Conservation (phyloP, 2,113 vertebrate genomes). For the Neolamprologus cancellatus region DNA sequence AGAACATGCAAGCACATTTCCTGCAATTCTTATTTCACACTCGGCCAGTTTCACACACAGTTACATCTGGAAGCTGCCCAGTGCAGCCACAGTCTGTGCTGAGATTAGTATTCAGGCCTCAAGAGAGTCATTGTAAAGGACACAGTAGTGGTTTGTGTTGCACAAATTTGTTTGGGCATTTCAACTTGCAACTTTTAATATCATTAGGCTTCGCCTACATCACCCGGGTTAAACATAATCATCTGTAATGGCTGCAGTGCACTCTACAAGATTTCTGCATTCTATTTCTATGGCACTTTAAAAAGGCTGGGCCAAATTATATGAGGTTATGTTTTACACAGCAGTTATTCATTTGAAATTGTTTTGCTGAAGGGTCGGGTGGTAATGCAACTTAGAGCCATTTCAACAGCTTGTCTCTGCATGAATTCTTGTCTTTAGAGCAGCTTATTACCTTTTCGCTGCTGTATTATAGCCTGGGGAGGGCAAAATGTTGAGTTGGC, state of each 20-base stretch:
- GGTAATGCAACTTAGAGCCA: slow-evolving; percentile 34
- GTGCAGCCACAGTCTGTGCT: background rate
- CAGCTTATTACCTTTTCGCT: slow-evolving; percentile 53
- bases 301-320: slow-evolving; percentile 12
- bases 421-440: slow-evolving; percentile 47
- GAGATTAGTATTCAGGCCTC: slow-evolving; percentile 6
- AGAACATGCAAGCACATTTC: background rate
- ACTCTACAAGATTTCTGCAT: background rate
- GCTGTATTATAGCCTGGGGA: slow-evolving; percentile 35
- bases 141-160: background rate
- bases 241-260: slow-evolving; percentile 1
- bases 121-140: background rate
- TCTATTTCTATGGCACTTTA: background rate
- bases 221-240: background rate
- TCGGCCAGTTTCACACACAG: background rate
- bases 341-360: slow-evolving; percentile 46
- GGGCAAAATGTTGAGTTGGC: slow-evolving; percentile 32
- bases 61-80: slow-evolving; percentile 13
- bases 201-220: background rate
- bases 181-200: slow-evolving; percentile 15
- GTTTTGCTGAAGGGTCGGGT: slow-evolving; percentile 29
- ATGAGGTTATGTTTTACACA: slow-evolving; percentile 39
- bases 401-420: slow-evolving; percentile 55
- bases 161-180: background rate
- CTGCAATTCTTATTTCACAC: background rate